These are phyloP conservation scores for Atta texana DNA, from an alignment of 1,140 invertebrate genomes.

Conservation along the genomic window DNA sequence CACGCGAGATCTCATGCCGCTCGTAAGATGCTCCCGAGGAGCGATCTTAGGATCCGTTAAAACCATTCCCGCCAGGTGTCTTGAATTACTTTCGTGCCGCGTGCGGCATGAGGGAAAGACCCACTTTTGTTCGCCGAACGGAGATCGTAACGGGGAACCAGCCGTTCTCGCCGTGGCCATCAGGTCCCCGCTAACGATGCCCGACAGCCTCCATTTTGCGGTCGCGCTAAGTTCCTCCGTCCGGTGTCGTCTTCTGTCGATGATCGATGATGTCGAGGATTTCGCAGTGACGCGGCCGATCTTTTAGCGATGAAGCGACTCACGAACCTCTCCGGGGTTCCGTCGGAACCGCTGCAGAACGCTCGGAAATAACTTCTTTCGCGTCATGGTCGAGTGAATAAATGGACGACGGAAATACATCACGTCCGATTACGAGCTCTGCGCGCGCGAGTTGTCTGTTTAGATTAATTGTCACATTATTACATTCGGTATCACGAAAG, in stretches of 20 bases:
- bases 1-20: slow-evolving; percentile 9
- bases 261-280: slow-evolving; percentile 49
- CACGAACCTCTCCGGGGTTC: background rate
- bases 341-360: background rate
- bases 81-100: slow-evolving; percentile 56
- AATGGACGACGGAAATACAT: slow-evolving; percentile 12
- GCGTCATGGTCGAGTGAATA: slow-evolving; percentile 28
- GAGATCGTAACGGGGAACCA: slow-evolving; percentile 52
- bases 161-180: slow-evolving; percentile 11
- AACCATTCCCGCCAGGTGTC: slow-evolving; percentile 57
- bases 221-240: slow-evolving; percentile 9
- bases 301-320: background rate
- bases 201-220: slow-evolving; percentile 30
- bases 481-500: background rate
- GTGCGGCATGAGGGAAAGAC: slow-evolving; percentile 44
- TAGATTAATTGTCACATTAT: slow-evolving; percentile 35
- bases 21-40: slow-evolving; percentile 5
- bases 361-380: background rate
- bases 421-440: background rate
- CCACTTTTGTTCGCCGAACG: slow-evolving; percentile 58
- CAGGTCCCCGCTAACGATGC: slow-evolving; percentile 32
- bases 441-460: background rate
- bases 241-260: slow-evolving; percentile 29
- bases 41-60: slow-evolving; percentile 66
- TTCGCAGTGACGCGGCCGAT: slow-evolving; percentile 28